Conservation (phyloP, 2,113 vertebrate species). For the Copsychus sechellarum region DNA sequence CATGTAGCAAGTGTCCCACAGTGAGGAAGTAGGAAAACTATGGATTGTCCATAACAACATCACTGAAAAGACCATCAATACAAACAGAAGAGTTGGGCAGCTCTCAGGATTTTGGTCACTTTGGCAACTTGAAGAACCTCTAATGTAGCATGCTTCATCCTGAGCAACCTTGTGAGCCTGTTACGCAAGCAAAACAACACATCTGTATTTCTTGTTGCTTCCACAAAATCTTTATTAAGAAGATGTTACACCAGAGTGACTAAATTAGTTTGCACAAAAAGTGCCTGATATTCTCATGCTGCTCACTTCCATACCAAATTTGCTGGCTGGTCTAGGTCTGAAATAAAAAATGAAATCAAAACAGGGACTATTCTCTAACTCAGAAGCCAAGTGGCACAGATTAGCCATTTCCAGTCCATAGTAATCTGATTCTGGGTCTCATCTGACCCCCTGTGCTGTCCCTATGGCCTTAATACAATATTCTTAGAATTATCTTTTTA, state of each 20-base stretch:
- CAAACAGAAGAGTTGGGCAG: neutral
- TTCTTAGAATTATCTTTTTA: neutral
- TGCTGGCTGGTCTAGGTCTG: neutral
- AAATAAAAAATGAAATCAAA: neutral
- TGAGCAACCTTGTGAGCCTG: neutral
- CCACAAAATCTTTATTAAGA: neutral
- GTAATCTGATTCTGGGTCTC: neutral
- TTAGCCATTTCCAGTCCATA: neutral
- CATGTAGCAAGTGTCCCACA: neutral
- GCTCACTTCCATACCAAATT: neutral
- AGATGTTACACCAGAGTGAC: neutral
- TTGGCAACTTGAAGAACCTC: neutral
- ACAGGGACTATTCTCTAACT: neutral
- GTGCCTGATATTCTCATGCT: neutral
- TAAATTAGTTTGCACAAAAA: neutral
- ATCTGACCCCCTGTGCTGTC: neutral
- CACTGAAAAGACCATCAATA: neutral
- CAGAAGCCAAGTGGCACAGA: neutral
- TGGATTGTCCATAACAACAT: neutral
- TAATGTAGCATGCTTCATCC: neutral
- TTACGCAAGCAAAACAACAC: neutral
- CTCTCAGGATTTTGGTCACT: neutral
- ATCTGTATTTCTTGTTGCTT: neutral
- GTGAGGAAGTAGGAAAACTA: neutral
- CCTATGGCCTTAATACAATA: neutral